phyloP scores from a whole-genome alignment of 2,797 vertebrate genomes.

The Fundulus diaphanus region DNA sequence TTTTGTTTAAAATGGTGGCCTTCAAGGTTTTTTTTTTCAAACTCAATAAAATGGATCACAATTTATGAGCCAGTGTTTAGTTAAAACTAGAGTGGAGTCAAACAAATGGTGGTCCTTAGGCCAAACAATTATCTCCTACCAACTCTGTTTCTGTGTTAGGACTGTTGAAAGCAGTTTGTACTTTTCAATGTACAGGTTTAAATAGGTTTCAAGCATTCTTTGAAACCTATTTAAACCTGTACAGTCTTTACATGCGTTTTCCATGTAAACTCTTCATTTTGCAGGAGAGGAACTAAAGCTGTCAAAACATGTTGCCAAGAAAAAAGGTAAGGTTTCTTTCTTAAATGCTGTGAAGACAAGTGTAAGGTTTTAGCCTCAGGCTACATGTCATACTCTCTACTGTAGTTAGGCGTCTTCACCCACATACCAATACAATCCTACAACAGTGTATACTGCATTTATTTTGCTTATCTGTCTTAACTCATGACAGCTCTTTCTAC shows the following conservation, averaged over 20 bases:
- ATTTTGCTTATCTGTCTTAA: constrained; percentile 8
- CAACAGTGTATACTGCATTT: background rate
- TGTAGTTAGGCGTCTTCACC: background rate
- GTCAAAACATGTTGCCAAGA: constrained; percentile 8
- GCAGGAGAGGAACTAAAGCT: background rate
- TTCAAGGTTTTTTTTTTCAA: background rate
- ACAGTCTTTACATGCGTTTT: background rate
- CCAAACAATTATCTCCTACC: background rate
- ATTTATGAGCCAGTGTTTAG: background rate
- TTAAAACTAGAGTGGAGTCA: background rate
- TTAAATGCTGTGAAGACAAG: background rate
- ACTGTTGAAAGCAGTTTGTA: background rate
- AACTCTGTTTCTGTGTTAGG: too few species aligned
- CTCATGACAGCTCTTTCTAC: background rate
- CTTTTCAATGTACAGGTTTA: background rate
- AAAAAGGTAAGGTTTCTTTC: background rate
- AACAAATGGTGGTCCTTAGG: background rate
- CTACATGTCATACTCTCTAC: background rate
- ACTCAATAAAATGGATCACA: background rate
- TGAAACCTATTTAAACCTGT: too few species aligned
- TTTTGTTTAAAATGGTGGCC: background rate
- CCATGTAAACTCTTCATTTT: constrained; percentile 3
- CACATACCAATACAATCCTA: background rate
- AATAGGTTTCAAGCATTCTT: background rate
- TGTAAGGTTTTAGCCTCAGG: background rate